Conservation (phyloP, 2,888 invertebrate genomes). For the Sinopyrophorus schimmeli region DNA sequence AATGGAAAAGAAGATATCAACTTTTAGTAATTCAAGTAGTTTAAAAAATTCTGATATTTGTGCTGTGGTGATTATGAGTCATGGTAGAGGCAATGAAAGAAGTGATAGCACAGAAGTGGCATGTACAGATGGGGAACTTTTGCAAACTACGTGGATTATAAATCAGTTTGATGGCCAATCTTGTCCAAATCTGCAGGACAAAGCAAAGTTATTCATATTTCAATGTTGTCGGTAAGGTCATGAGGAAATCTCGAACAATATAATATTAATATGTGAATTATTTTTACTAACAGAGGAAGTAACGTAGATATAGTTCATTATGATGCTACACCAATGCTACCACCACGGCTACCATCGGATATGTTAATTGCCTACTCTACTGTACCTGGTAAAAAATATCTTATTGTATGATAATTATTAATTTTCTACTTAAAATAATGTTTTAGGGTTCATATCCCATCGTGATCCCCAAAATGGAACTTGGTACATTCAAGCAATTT, state of each 20-base stretch:
- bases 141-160: constrained; percentile 61
- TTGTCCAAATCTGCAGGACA: constrained; percentile 59
- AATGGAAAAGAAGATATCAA: constrained; percentile 53
- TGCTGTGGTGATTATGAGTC: constrained; percentile 68
- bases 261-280: no score
- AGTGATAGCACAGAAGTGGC: constrained; percentile 62
- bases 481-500: constrained; percentile 73
- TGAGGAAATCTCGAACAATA: background rate
- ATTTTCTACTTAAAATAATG: constrained; percentile 3
- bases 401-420: background rate
- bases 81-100: constrained; percentile 60
- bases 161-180: constrained; percentile 62
- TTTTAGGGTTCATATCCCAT: constrained; percentile 62
- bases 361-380: constrained; percentile 70
- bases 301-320: constrained; percentile 34
- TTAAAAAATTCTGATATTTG: constrained; percentile 62
- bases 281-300: constrained; percentile 41
- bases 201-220: constrained; percentile 75
- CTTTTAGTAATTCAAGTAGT: constrained; percentile 53
- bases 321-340: constrained; percentile 38
- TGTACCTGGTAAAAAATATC: constrained; percentile 61
- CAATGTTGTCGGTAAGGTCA: constrained; percentile 66
- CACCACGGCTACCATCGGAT: constrained; percentile 57
- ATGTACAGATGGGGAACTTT: constrained; percentile 61
- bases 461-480: constrained; percentile 64